A percentile compares a stretch with the other conserved stretches of the same genome.
Conservation (phyloP, 2,888 invertebrate species). For the Sphinx pinastri region DNA sequence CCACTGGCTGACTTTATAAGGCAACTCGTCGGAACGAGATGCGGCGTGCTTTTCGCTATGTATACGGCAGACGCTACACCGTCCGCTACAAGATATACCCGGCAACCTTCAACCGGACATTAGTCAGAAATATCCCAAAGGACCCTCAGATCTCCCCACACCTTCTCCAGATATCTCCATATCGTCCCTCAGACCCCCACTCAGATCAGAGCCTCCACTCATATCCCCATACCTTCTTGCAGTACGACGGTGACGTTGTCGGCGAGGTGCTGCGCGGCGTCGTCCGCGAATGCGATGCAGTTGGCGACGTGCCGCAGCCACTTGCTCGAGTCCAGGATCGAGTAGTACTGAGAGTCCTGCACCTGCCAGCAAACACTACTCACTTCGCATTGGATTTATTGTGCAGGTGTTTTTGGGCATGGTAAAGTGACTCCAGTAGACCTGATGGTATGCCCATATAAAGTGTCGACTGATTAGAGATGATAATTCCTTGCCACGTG, state of each 20-base stretch:
- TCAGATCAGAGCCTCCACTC: too few relatives aligned
- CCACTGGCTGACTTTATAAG: too few relatives aligned
- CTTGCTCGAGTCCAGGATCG: slow-evolving; percentile 90
- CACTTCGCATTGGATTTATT: background rate
- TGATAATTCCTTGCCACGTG: too few relatives aligned
- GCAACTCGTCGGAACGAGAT: too few relatives aligned
- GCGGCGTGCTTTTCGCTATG: too few relatives aligned
- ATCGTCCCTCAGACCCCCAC: too few relatives aligned
- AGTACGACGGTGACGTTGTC: slow-evolving; percentile 90
- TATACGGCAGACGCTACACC: too few relatives aligned
- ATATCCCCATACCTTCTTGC: slow-evolving; percentile 86
- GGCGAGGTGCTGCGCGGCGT: slow-evolving; percentile 87
- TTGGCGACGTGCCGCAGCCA: slow-evolving; percentile 93
- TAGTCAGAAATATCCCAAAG: background rate
- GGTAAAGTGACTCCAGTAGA: background rate
- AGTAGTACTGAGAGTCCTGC: slow-evolving; percentile 92
- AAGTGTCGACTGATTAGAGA: too few relatives aligned
- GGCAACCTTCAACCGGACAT: background rate
- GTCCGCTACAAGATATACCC: background rate
- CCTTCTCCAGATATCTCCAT: too few relatives aligned
- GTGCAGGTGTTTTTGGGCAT: background rate
- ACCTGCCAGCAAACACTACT: slow-evolving; percentile 65
- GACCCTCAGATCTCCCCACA: too few relatives aligned
- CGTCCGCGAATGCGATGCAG: slow-evolving; percentile 89
- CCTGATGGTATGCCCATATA: too few relatives aligned